Percentiles rank a stretch among this genome's conserved stretches.
These are phyloP conservation scores for Coronaproctus castanopsis DNA, from an alignment of 2,888 invertebrate species.

Conservation along the genomic window DNA sequence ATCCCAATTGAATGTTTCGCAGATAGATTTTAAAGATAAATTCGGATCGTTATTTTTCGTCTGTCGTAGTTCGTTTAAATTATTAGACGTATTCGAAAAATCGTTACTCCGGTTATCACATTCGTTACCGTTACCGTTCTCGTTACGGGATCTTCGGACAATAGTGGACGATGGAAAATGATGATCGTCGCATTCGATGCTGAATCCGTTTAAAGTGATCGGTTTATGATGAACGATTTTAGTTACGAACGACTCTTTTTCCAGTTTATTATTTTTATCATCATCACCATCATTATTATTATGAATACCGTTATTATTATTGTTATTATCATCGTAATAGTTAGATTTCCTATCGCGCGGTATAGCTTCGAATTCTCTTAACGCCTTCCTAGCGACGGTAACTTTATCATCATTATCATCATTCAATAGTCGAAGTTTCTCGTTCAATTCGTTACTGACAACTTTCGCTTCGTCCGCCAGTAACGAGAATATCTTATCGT, in stretches of 20 bases:
- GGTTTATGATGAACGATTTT: constrained; percentile 11
- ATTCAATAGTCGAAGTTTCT: neutral
- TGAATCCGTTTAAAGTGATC: constrained; percentile 10
- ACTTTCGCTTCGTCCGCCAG: constrained; percentile 5
- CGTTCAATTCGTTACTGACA: neutral
- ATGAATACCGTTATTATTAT: no score
- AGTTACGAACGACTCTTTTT: constrained; percentile 1
- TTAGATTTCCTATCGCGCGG: constrained; percentile 29
- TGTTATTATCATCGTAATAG: neutral
- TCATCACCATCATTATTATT: neutral
- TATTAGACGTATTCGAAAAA: neutral
- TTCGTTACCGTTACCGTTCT: neutral
- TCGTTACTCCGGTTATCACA: neutral
- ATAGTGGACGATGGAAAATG: no score
- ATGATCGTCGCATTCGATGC: neutral
- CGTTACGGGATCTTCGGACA: no score
- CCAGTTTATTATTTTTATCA: neutral
- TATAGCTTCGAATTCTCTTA: constrained; percentile 23
- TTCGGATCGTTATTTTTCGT: neutral
- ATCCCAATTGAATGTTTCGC: neutral
- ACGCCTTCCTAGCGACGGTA: neutral
- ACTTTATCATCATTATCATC: constrained; percentile 16
- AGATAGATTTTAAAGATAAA: neutral
- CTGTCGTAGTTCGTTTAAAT: neutral
- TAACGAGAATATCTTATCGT: neutral